Conservation (phyloP, 2,888 invertebrate genomes). For the Phengaris arion region DNA sequence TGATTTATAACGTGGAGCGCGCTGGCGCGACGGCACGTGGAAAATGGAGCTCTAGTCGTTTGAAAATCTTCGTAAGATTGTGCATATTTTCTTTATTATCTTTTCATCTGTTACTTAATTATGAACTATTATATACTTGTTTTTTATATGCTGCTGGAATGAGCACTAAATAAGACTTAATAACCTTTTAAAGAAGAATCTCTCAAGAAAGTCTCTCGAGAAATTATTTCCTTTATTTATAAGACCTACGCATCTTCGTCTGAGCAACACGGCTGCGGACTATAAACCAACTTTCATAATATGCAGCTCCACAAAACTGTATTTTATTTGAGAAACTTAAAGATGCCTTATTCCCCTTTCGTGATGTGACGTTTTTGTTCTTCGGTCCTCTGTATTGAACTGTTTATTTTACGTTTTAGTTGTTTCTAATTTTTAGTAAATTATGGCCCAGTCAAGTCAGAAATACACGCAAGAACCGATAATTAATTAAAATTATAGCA, state of each 20-base stretch:
- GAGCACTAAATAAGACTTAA: background rate
- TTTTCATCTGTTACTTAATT: background rate
- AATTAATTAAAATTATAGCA: background rate
- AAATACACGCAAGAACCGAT: background rate
- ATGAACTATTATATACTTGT: background rate
- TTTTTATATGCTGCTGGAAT: background rate
- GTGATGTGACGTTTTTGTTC: background rate
- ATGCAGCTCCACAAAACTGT: background rate
- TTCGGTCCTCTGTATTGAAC: no score
- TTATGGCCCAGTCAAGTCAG: background rate
- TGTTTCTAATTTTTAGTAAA: no score
- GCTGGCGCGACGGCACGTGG: background rate
- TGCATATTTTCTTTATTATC: background rate
- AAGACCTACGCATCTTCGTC: constrained; percentile 8
- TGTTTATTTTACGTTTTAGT: no score
- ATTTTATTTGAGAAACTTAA: background rate
- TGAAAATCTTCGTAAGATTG: background rate
- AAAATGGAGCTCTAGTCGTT: background rate
- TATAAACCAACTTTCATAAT: background rate
- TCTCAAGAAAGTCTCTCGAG: constrained; percentile 32
- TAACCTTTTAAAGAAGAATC: background rate
- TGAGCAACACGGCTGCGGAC: background rate
- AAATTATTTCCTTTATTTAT: constrained; percentile 35
- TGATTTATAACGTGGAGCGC: background rate
- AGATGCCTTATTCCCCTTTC: background rate